phyloP scores from a whole-genome alignment of 2,888 invertebrate genomes.

The Drosophila recens region DNA sequence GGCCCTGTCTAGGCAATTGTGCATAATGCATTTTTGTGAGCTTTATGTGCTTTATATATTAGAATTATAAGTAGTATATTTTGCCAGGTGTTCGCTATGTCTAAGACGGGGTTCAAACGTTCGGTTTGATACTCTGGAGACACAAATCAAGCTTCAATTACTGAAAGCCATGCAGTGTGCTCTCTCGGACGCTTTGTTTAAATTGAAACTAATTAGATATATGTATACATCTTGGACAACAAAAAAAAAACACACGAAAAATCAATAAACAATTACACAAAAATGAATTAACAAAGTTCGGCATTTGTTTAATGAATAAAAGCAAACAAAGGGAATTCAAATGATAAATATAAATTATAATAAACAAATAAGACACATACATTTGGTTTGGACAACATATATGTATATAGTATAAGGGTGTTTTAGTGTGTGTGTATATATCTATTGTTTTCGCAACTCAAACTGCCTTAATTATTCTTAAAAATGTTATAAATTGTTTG shows the following conservation, averaged over 20 bases:
- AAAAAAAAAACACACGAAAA: slow-evolving; percentile 33
- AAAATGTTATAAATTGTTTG: slow-evolving; percentile 19
- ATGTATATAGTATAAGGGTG: slow-evolving; percentile 51
- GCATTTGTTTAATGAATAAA: slow-evolving; percentile 1
- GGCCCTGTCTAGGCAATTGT: slow-evolving; percentile 30
- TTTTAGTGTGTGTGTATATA: slow-evolving; percentile 43
- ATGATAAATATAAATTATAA: slow-evolving; percentile 10
- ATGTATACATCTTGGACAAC: slow-evolving; percentile 17
- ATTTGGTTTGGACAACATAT: slow-evolving; percentile 35
- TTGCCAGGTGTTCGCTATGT: slow-evolving; percentile 27
- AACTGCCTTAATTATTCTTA: background rate
- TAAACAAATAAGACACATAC: slow-evolving; percentile 31
- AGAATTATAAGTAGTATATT: background rate
- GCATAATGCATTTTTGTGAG: slow-evolving; percentile 20
- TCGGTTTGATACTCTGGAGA: slow-evolving; percentile 28
- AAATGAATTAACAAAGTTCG: slow-evolving; percentile 9
- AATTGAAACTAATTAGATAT: slow-evolving; percentile 32
- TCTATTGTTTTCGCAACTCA: background rate
- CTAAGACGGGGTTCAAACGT: slow-evolving; percentile 4
- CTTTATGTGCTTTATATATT: slow-evolving; percentile 20
- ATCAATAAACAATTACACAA: slow-evolving; percentile 21
- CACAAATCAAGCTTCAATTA: slow-evolving; percentile 67
- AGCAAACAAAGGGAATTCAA: slow-evolving; percentile 20
- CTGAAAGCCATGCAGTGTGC: slow-evolving; percentile 85
- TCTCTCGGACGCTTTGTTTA: slow-evolving; percentile 84